phyloP scores from a whole-genome alignment of 2,888 invertebrate species.

The Lasius fuliginosus region DNA sequence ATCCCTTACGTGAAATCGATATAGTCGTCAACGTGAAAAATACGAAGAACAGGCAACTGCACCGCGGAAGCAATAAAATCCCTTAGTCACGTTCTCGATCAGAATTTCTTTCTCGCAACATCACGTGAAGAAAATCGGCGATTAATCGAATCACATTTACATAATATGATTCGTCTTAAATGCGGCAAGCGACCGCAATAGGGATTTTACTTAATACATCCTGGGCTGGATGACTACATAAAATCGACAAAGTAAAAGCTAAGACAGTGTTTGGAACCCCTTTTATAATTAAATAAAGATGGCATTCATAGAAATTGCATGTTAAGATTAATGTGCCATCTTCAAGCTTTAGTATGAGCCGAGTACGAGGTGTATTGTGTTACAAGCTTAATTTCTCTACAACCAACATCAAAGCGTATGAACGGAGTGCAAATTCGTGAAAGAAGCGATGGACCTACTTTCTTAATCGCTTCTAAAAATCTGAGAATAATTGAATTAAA shows the following conservation, averaged over 20 bases:
- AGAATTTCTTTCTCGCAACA: not conserved
- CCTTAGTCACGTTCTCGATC: not conserved
- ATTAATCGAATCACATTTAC: not conserved
- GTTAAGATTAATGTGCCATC: slow-evolving; percentile 37
- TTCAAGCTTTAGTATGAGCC: slow-evolving; percentile 26
- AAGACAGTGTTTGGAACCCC: slow-evolving; percentile 1
- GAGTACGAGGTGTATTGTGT: slow-evolving; percentile 2
- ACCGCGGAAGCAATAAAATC: slow-evolving; percentile 19
- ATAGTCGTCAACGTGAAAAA: slow-evolving; percentile 34
- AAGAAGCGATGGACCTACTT: not conserved
- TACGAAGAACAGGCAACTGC: slow-evolving; percentile 12
- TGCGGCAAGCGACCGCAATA: not conserved
- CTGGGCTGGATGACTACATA: not conserved
- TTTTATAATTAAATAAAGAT: not conserved
- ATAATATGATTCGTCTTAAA: not conserved
- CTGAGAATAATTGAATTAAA: not conserved
- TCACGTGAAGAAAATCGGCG: not conserved
- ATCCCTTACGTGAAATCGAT: slow-evolving; percentile 16
- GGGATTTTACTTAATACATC: slow-evolving; percentile 9
- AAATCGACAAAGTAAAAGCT: not conserved
- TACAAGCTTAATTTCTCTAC: slow-evolving; percentile 26
- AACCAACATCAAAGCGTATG: slow-evolving; percentile 16
- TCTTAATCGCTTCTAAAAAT: not conserved
- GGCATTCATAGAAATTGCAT: slow-evolving; percentile 20
- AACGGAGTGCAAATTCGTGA: slow-evolving; percentile 16